These are phyloP conservation scores for Bombus affinis DNA, from an alignment of 1,140 invertebrate genomes.

Conservation along the genomic window DNA sequence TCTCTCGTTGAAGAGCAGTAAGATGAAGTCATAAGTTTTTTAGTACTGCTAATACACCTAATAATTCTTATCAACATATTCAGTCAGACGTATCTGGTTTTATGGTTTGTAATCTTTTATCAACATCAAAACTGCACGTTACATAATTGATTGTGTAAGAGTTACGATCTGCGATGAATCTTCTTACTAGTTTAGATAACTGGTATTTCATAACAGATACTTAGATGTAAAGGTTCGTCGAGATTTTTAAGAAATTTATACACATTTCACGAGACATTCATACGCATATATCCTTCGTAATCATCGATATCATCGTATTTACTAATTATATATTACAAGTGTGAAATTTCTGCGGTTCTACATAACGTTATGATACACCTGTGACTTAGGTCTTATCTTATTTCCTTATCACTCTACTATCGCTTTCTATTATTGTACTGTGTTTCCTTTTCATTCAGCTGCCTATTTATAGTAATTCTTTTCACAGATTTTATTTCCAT, in stretches of 20 bases:
- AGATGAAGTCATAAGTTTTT: too few species aligned
- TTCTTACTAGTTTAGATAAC: constrained; percentile 2
- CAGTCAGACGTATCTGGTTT: background rate
- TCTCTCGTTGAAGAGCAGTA: background rate
- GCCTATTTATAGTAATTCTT: background rate
- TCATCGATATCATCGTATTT: too few species aligned
- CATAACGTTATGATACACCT: background rate
- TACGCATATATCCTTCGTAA: too few species aligned
- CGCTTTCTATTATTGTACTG: background rate
- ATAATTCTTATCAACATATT: constrained; percentile 16
- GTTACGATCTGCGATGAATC: background rate
- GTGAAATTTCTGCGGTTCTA: too few species aligned
- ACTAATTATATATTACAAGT: too few species aligned
- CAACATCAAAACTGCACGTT: constrained; percentile 13
- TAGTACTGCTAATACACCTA: background rate
- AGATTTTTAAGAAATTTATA: background rate
- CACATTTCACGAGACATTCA: too few species aligned
- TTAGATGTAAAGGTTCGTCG: too few species aligned
- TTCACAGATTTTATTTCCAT: background rate
- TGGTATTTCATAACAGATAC: constrained; percentile 16
- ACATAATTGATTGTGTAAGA: constrained; percentile 34
- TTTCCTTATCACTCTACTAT: background rate
- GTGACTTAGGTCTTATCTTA: background rate
- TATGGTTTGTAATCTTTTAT: constrained; percentile 19
- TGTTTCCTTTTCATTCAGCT: fast-evolving